A percentile compares a stretch with the other conserved stretches of the same genome.
phyloP scores from a whole-genome alignment of 2,113 vertebrate species.

The Amblyornis subalaris region DNA sequence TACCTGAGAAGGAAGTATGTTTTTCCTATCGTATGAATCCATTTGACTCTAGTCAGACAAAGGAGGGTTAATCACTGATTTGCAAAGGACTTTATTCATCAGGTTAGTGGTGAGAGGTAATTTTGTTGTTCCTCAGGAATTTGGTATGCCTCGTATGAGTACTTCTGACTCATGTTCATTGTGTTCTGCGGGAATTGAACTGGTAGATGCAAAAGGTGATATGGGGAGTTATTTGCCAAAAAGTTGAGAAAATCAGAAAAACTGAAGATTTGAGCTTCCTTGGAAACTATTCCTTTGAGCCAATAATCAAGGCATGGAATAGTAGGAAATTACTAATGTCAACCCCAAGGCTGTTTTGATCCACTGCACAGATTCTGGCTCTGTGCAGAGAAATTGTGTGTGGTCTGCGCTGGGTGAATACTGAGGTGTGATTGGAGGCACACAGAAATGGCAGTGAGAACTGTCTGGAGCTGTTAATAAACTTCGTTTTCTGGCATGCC shows the following conservation, averaged over 20 bases:
- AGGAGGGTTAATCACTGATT: neutral
- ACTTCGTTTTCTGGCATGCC: neutral
- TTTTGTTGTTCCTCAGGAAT: neutral
- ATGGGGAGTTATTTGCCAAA: neutral
- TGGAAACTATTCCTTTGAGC: neutral
- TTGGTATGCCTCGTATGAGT: neutral
- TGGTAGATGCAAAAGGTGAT: neutral
- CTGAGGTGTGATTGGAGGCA: neutral
- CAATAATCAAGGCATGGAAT: neutral
- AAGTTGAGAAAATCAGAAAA: neutral
- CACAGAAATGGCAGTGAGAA: neutral
- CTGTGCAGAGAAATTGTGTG: accelerated
- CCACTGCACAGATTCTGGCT: neutral
- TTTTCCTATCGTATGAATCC: neutral
- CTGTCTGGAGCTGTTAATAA: neutral
- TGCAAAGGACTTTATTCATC: neutral
- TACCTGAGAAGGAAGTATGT: neutral
- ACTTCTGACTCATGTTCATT: neutral
- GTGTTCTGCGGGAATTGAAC: neutral
- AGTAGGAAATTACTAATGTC: neutral
- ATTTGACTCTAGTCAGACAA: neutral
- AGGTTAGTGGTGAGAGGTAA: neutral
- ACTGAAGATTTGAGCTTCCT: neutral
- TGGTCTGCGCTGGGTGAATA: neutral
- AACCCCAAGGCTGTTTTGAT: neutral